A percentile compares a stretch with the other conserved stretches of the same genome.
Conservation (phyloP, 2,113 vertebrate genomes). For the Psilopsiagon aurifrons region DNA sequence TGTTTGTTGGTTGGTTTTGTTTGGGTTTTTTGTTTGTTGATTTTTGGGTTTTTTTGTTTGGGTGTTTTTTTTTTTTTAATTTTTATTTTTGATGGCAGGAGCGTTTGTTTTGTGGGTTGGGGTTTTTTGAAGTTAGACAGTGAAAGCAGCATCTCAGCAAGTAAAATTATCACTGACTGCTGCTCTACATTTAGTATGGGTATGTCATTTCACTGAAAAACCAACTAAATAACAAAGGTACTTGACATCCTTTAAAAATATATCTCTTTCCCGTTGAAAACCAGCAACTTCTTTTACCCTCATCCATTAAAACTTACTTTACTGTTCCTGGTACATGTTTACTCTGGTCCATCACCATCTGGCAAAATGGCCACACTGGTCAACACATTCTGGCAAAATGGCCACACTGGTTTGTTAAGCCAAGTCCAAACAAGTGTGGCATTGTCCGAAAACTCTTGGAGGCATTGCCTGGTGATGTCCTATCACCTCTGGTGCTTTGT, state of each 20-base stretch:
- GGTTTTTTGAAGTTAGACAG: background rate
- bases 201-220: background rate
- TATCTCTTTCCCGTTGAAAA: background rate
- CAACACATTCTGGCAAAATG: background rate
- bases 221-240: background rate
- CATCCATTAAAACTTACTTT: background rate
- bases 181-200: background rate
- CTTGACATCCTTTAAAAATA: background rate
- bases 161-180: background rate
- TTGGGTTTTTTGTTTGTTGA: too few relatives aligned
- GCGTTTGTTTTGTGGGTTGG: background rate
- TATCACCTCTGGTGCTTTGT: conserved; percentile 3
- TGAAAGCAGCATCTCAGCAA: background rate
- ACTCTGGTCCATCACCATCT: background rate
- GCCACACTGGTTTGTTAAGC: background rate
- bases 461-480: background rate
- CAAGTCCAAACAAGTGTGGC: background rate
- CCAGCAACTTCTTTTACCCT: background rate
- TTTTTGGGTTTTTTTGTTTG: too few relatives aligned
- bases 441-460: background rate
- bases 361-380: background rate
- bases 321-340: background rate
- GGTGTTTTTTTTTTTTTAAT: background rate
- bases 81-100: too few relatives aligned
- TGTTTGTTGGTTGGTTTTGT: too few relatives aligned